Evolutionary conservation across 1,140 invertebrate genomes (phyloP).

Genomic region (Drosophila equinoxialis): DNA sequence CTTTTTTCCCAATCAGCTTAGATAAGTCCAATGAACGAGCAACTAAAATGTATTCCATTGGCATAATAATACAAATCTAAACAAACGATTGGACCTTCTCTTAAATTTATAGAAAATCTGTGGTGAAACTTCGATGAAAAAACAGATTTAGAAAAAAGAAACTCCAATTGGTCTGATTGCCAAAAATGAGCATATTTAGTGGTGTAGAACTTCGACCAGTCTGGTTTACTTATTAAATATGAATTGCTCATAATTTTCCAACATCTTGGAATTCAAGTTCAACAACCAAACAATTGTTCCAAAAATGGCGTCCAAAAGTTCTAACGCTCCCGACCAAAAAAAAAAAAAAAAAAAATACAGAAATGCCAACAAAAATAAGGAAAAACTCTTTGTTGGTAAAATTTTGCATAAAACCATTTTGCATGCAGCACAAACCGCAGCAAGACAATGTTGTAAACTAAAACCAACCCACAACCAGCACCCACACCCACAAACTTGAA

Average conservation of each 20-base stretch:
- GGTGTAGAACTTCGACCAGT: no score
- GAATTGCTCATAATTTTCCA: background rate
- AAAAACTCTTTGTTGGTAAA: constrained; percentile 29
- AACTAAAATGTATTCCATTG: no score
- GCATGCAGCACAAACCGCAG: constrained; percentile 70
- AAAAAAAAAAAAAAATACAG: constrained; percentile 25
- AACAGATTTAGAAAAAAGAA: no score
- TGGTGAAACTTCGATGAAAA: no score
- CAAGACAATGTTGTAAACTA: constrained; percentile 73
- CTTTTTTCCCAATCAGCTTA: no score
- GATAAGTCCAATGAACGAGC: no score
- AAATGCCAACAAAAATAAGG: constrained; percentile 16
- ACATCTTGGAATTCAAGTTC: constrained; percentile 6
- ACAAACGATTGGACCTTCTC: no score
- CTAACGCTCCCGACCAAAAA: constrained; percentile 16
- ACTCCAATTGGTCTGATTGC: no score
- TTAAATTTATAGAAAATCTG: no score
- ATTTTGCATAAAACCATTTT: constrained; percentile 76
- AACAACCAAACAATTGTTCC: constrained; percentile 5
- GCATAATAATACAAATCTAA: no score
- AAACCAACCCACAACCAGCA: constrained; percentile 31
- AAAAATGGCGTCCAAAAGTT: constrained; percentile 32
- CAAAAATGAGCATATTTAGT: no score
- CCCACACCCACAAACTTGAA: background rate
- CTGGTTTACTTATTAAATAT: no score